A percentile compares a stretch with the other conserved stretches of the same genome.
These are phyloP conservation scores for Oncopeltus fasciatus DNA, from an alignment of 1,140 invertebrate genomes.

Conservation along the genomic window DNA sequence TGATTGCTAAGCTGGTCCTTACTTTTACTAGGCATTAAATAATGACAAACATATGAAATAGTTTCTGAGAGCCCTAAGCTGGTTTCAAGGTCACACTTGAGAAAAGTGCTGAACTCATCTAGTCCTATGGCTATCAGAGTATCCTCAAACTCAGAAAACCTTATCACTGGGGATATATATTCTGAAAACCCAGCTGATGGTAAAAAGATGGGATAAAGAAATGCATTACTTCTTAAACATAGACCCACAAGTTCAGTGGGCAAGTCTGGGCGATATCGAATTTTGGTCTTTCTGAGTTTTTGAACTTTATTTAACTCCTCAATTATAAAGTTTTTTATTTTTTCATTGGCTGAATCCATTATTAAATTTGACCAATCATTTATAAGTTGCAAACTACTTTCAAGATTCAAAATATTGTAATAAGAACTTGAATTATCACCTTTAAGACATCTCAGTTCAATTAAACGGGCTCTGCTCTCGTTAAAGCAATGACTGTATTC, in stretches of 20 bases:
- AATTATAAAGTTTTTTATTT: conserved; percentile 16
- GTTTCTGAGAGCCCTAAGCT: not conserved
- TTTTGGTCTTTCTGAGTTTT: conserved; percentile 22
- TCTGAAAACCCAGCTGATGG: conserved; percentile 30
- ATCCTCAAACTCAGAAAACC: conserved; percentile 34
- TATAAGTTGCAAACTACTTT: conserved; percentile 39
- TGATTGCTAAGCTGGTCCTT: not conserved
- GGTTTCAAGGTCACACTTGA: not conserved
- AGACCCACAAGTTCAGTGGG: conserved; percentile 33
- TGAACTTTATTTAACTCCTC: conserved; percentile 24
- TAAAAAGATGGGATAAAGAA: conserved; percentile 41
- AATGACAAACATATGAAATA: not conserved
- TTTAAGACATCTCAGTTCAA: conserved; percentile 27
- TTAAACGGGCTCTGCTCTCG: conserved; percentile 20
- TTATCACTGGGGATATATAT: conserved; percentile 19
- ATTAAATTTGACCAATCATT: conserved; percentile 36
- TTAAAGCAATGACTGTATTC: not conserved
- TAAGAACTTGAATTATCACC: conserved; percentile 32
- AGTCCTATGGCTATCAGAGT: conserved; percentile 26
- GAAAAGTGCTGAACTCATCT: not conserved
- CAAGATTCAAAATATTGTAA: conserved; percentile 45
- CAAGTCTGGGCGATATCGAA: conserved; percentile 32
- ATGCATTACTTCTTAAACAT: conserved; percentile 35
- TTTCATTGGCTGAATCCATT: conserved; percentile 6
- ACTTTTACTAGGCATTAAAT: not conserved